Evolutionary conservation across 1,140 invertebrate genomes (phyloP).

Genomic region (Druon quercuslanigerum): DNA sequence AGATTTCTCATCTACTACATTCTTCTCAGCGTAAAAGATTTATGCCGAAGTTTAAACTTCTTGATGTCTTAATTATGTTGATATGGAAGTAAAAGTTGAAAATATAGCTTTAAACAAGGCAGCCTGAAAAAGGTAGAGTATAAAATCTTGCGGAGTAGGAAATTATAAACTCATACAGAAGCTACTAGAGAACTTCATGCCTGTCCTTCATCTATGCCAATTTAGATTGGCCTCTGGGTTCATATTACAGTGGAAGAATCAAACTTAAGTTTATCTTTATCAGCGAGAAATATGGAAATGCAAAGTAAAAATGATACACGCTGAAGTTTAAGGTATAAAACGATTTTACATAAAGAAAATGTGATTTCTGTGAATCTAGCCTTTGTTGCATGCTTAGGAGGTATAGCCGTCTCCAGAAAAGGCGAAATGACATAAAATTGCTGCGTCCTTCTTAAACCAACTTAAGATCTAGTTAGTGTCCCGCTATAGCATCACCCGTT

Average conservation of each 20-base stretch:
- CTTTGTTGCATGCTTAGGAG: neutral
- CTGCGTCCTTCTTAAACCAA: neutral
- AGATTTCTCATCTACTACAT: constrained; percentile 20
- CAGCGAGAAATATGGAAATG: neutral
- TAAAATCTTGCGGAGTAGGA: constrained; percentile 5
- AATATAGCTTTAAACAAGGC: neutral
- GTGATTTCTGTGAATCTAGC: neutral
- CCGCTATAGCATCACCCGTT: constrained; percentile 27
- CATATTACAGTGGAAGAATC: constrained; percentile 1
- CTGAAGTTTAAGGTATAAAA: neutral
- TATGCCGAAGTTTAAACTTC: neutral
- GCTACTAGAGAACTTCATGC: constrained; percentile 4
- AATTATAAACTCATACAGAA: constrained; percentile 31
- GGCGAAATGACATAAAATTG: neutral
- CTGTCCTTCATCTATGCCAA: constrained; percentile 1
- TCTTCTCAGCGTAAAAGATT: neutral
- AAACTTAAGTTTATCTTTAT: no score
- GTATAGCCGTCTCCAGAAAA: neutral
- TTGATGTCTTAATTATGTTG: constrained; percentile 18
- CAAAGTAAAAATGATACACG: neutral
- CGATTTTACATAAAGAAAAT: neutral
- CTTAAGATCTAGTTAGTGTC: constrained; percentile 6
- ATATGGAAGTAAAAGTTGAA: neutral
- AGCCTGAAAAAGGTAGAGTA: neutral
- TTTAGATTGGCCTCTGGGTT: constrained; percentile 7